Evolutionary conservation across 2,888 invertebrate genomes (phyloP), one percentile per base, ranked within the genome.

Genomic region (Pharmacophagus antenor): DNA sequence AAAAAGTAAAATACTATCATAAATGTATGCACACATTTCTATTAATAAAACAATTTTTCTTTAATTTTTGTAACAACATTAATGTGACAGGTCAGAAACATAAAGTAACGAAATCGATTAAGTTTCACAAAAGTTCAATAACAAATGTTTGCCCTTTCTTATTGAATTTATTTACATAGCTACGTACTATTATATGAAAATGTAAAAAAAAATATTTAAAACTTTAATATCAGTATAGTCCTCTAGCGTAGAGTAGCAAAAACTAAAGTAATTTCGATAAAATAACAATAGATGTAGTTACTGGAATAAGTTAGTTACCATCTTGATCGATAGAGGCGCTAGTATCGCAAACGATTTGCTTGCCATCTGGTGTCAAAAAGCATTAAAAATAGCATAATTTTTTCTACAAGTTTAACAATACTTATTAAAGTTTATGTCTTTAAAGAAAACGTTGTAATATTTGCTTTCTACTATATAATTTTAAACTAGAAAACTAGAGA

Each of bases 161-260:
- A n/a, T n/a, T n/a, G n/a, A n/a, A n/a, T n/a, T n/a, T n/a, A n/a
- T n/a, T n/a, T n/a, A n/a, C n/a, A n/a, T n/a, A n/a, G n/a, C 23
- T 25, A 25, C 23, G 23, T 25, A 25, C 7, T 5, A 25, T 3
- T 25, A 25, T 25, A 3, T 25, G 7, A 25, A 25, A 25, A 5
- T 25, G 23, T 25, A 25, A 25, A 25, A 5, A 31, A 12, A 31
- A 0, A 31, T 31, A 12, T 31, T 31, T 31, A 31, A 8, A 31
- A 2, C 15, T 31, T 0, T 23, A 15, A 1, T 21, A 5, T 7
- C 0, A 12, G 20, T 37, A 23, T n/a, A 3, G 77, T 62, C 74
- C 76, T 77, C 85, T 82, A 65, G 65, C 56, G 68, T 56, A 47
- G 71, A 81, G 68, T 81, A 83, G 85, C 50, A 23, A 41, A 53